Conservation (phyloP, 2,888 invertebrate species). For the Creontiades dilutus region DNA sequence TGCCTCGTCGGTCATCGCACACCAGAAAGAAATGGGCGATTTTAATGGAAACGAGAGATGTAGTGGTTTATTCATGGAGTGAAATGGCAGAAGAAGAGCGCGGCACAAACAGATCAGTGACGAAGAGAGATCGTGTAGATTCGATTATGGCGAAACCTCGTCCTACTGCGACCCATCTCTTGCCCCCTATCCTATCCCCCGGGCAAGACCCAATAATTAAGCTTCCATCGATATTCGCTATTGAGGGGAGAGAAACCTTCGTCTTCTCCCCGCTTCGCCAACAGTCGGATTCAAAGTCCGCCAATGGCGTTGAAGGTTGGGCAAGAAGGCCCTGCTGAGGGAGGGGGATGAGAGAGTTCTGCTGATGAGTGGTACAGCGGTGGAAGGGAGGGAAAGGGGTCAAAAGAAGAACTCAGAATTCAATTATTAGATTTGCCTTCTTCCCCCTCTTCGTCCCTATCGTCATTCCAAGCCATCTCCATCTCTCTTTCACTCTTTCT, state of each 20-base stretch:
- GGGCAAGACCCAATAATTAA: constrained; percentile 37
- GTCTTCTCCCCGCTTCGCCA: background rate
- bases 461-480: background rate
- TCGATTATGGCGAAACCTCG: constrained; percentile 33
- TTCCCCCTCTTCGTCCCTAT: constrained; percentile 13
- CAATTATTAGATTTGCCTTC: constrained; percentile 70
- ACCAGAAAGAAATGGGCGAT: background rate
- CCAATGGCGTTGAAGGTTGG: constrained; percentile 44
- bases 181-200: background rate
- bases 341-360: background rate
- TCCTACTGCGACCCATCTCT: background rate
- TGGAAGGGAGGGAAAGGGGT: background rate
- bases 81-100: constrained; percentile 33
- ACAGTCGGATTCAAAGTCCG: constrained; percentile 27
- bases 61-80: constrained; percentile 48
- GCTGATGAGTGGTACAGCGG: constrained; percentile 40
- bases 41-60: background rate
- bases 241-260: background rate
- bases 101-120: constrained; percentile 48
- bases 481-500: constrained; percentile 40
- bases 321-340: background rate
- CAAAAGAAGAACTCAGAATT: constrained; percentile 68
- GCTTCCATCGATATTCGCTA: constrained; percentile 45
- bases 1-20: background rate
- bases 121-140: constrained; percentile 45